Percentiles rank a stretch among this genome's conserved stretches.
phyloP scores from a whole-genome alignment of 2,797 vertebrate genomes.

The Anguilla marmorata region DNA sequence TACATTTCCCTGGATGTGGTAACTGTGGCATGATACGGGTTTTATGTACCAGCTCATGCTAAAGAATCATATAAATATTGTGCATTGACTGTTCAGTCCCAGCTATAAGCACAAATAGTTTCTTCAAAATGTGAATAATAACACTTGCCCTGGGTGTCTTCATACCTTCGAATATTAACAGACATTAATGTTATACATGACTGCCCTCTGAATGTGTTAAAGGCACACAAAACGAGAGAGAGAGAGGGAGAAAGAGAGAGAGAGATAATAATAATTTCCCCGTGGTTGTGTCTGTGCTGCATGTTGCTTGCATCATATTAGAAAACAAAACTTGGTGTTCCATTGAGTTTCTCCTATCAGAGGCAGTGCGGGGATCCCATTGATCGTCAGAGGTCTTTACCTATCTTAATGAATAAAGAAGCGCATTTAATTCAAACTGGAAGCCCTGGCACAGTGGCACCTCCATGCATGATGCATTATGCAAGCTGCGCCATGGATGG shows the following conservation, averaged over 20 bases:
- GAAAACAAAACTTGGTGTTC: background rate
- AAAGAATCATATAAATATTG: background rate
- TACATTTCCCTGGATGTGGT: background rate
- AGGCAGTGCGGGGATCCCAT: slow-evolving; percentile 43
- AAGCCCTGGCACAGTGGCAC: slow-evolving; percentile 44
- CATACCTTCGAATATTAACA: background rate
- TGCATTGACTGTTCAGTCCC: background rate
- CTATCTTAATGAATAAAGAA: slow-evolving; percentile 64
- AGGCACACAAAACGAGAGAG: background rate
- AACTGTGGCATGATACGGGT: background rate
- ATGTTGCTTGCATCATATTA: slow-evolving; percentile 4
- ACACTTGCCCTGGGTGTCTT: too few species aligned
- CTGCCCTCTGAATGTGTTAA: background rate
- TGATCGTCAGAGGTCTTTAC: slow-evolving; percentile 49
- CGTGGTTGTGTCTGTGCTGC: background rate
- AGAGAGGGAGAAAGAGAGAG: too few species aligned
- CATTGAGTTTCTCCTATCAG: background rate
- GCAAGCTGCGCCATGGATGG: slow-evolving; percentile 47
- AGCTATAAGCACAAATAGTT: background rate
- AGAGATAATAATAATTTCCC: background rate
- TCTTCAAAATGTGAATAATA: background rate
- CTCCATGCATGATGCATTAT: slow-evolving; percentile 64
- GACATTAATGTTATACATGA: background rate
- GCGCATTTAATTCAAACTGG: slow-evolving; percentile 38
- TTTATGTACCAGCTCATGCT: background rate